phyloP scores from a whole-genome alignment of 1,140 invertebrate species.

The Dolichoris vasculosae region DNA sequence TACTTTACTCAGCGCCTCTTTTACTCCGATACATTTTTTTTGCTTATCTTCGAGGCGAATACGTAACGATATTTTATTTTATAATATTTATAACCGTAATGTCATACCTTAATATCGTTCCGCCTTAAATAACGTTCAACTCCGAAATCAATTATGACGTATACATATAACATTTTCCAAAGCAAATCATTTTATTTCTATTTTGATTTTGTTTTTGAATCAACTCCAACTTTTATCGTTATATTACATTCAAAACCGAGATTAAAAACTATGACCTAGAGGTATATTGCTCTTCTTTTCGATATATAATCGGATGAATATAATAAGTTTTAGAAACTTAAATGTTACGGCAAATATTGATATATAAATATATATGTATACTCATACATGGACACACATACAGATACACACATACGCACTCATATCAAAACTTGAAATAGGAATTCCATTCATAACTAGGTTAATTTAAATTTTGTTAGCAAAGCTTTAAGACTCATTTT shows the following conservation, averaged over 20 bases:
- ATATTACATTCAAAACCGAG: background rate
- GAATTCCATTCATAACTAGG: background rate
- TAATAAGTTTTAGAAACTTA: background rate
- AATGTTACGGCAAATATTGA: conserved; percentile 3
- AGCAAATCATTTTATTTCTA: background rate
- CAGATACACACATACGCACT: too few species aligned
- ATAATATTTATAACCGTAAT: background rate
- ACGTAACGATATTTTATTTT: background rate
- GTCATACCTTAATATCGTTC: background rate
- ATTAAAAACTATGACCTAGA: background rate
- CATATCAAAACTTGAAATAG: background rate
- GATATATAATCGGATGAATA: background rate
- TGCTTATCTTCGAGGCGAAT: too few species aligned
- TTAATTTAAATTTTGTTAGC: background rate
- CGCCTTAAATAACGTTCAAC: background rate
- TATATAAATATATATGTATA: background rate
- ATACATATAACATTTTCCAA: background rate
- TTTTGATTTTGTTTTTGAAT: background rate
- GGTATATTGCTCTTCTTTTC: background rate
- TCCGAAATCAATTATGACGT: background rate
- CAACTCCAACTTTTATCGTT: background rate
- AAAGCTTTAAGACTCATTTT: background rate
- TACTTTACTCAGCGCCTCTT: background rate
- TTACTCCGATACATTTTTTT: too few species aligned
- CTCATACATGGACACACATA: too few species aligned